Percentiles rank a stretch among this genome's conserved stretches.
Evolutionary conservation across 2,888 invertebrate genomes (phyloP).

Genomic region (Erpobdella octoculata): DNA sequence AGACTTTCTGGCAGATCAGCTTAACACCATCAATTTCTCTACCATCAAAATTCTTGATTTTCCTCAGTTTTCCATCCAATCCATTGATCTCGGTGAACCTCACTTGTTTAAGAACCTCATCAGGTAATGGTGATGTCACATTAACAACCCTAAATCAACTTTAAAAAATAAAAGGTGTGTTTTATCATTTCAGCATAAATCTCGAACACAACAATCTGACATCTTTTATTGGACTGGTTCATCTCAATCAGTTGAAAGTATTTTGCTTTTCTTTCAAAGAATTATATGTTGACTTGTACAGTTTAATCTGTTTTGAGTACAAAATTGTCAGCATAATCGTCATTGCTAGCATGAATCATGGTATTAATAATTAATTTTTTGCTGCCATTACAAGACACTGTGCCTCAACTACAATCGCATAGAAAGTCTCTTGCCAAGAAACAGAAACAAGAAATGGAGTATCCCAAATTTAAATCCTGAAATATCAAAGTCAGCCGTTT

Average conservation of each 20-base stretch:
- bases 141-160: background rate
- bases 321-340: background rate
- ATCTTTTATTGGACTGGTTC: conserved; percentile 49
- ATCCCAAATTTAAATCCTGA: background rate
- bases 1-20: conserved; percentile 51
- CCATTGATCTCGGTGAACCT: conserved; percentile 48
- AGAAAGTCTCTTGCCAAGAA: conserved; percentile 48
- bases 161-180: background rate
- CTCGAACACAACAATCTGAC: conserved; percentile 52
- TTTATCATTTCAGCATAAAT: conserved; percentile 46
- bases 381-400: conserved; percentile 43
- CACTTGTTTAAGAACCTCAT: conserved; percentile 48
- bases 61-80: conserved; percentile 46
- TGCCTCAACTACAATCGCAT: conserved; percentile 53
- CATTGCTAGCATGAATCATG: background rate
- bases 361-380: background rate
- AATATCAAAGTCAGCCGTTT: conserved; percentile 41
- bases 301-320: background rate
- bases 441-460: conserved; percentile 32
- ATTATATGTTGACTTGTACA: background rate
- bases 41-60: conserved; percentile 51
- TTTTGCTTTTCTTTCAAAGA: conserved; percentile 25
- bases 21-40: conserved; percentile 47
- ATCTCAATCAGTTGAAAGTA: conserved; percentile 49
- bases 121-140: conserved; percentile 42